Conservation (phyloP, 2,113 vertebrate species). For the Sisor rabdophorus region DNA sequence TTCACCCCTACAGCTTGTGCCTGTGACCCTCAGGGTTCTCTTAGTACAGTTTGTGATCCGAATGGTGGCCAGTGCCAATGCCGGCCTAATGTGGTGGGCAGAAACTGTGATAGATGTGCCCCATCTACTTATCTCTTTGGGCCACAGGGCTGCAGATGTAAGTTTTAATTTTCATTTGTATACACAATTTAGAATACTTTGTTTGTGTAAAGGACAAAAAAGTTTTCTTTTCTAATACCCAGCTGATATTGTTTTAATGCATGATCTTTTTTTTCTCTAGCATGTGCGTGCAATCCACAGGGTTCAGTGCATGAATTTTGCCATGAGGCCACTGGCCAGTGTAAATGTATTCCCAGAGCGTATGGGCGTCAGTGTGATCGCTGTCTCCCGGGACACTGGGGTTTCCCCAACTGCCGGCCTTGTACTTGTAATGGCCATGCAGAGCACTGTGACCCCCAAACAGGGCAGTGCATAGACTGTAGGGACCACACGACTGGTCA, state of each 20-base stretch:
- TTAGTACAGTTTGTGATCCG: constrained; percentile 88
- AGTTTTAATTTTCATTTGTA: constrained; percentile 45
- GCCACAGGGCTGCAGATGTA: constrained; percentile 86
- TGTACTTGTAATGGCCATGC: constrained; percentile 89
- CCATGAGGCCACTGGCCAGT: constrained; percentile 80
- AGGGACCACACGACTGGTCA: constrained; percentile 79
- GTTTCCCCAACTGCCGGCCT: constrained; percentile 84
- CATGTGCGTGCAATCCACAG: constrained; percentile 79
- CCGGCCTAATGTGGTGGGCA: constrained; percentile 83
- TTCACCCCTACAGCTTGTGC: constrained; percentile 76
- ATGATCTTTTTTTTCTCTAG: constrained; percentile 58
- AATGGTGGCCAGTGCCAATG: constrained; percentile 90
- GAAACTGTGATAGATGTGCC: constrained; percentile 83
- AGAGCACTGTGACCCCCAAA: constrained; percentile 75
- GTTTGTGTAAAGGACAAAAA: background rate
- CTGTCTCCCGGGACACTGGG: constrained; percentile 88
- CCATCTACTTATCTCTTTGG: constrained; percentile 89
- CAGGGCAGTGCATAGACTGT: constrained; percentile 80
- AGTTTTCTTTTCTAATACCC: no score
- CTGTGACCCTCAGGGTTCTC: constrained; percentile 90
- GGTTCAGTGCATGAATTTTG: constrained; percentile 82
- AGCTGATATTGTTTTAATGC: background rate
- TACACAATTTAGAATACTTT: background rate
- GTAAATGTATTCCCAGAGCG: constrained; percentile 78
- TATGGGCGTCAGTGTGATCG: constrained; percentile 82